Evolutionary conservation across 2,797 vertebrate genomes (phyloP), one percentile per base, ranked within the genome.

Genomic region (Etheostoma perlongum): DNA sequence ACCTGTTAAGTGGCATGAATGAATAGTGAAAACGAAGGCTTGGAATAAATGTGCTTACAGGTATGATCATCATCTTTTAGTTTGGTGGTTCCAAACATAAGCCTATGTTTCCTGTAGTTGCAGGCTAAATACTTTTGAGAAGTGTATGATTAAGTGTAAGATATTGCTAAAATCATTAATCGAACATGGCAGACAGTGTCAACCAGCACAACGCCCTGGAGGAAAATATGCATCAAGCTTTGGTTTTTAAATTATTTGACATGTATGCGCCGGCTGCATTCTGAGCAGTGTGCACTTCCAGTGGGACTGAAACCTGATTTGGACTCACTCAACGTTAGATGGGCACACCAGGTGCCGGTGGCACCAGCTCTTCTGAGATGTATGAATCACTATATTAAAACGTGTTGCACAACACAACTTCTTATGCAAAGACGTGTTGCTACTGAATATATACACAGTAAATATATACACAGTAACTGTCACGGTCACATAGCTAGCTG

Each of bases 241-340:
- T 16, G 14, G 14, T 61, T 14, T 74, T 82, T 61, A 67, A 51
- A 82, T 74, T 68, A 46, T 81, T 69, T 78, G 55, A 27, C 42
- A 46, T 30, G 36, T 42, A 44, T 67, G 46, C 7, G 40, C 57
- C 62, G 47, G 36, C 60, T 53, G 42, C 48, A 33, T 68, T n/a
- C 67, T 48, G 25, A 79, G 52, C 57, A 42, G 53, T 30, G 57
- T 58, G 7, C 18, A 30, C 55, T 52, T 64, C 25, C 67, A 72
- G 67, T n/a, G 59, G 33, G 73, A 60, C 11, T 23, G 21, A 76
- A 70, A 62, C 57, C 27, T 55, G 40, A 79, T 58, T 62, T 69
- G 30, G 53, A 53, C 30, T 59, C 16, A 52, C 10, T 59, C 54
- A 49, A 13, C n/a, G 11, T 18, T 59, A 36, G 25, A 30, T 4